Conservation (phyloP, 2,113 vertebrate genomes). For the Caloenas nicobarica region DNA sequence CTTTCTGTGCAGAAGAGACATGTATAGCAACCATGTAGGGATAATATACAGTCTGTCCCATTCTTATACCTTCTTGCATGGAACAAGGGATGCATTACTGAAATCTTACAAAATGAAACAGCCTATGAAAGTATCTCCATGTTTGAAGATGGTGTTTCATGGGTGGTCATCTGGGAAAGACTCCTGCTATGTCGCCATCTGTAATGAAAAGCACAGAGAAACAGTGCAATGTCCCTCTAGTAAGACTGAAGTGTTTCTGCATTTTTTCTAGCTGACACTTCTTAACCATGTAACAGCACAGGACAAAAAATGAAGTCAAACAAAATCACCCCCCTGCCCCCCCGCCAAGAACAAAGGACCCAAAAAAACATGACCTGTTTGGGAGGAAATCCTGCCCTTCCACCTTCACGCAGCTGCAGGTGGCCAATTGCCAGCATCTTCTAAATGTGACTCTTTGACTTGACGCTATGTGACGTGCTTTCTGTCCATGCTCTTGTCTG, state of each 20-base stretch:
- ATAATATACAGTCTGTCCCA: neutral
- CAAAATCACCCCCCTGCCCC: neutral
- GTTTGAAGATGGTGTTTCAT: neutral
- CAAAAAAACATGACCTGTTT: constrained; percentile 59
- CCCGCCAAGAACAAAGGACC: constrained; percentile 15
- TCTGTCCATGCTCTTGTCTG: neutral
- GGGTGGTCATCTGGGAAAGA: neutral
- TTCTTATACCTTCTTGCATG: neutral
- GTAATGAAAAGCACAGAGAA: neutral
- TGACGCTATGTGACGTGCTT: neutral
- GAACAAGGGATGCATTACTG: neutral
- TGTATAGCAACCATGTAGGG: neutral
- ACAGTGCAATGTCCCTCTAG: neutral
- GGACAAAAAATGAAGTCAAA: constrained; percentile 29
- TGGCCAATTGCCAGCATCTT: constrained; percentile 56
- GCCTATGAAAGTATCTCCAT: neutral
- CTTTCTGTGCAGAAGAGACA: neutral
- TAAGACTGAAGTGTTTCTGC: neutral
- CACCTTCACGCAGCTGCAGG: constrained; percentile 58
- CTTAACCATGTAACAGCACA: neutral
- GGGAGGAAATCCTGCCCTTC: constrained; percentile 64
- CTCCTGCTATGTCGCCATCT: neutral
- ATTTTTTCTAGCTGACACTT: neutral
- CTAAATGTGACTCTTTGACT: constrained; percentile 27
- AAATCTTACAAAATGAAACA: neutral